Conservation (phyloP, 2,113 vertebrate species). For the Serinus canaria region DNA sequence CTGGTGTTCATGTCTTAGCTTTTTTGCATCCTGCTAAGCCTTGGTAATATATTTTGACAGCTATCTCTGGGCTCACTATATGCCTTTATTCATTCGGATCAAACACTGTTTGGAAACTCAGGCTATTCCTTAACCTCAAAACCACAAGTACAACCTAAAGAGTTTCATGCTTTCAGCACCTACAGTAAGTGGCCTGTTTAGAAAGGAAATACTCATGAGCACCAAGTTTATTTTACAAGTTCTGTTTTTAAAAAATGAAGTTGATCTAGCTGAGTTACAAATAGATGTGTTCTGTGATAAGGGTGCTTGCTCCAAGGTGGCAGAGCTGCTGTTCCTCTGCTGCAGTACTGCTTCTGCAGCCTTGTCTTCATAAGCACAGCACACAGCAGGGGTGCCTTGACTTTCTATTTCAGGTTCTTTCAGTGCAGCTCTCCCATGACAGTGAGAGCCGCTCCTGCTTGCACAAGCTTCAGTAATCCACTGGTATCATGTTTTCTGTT, state of each 20-base stretch:
- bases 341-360: background rate
- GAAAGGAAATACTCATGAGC: background rate
- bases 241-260: background rate
- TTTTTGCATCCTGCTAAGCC: background rate
- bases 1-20: background rate
- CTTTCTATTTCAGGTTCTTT: background rate
- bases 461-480: background rate
- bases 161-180: background rate
- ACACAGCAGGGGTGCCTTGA: background rate
- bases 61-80: background rate
- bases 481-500: constrained; percentile 43
- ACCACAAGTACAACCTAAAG: background rate
- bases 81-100: background rate
- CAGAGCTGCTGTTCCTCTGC: background rate
- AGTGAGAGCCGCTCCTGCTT: background rate
- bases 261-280: background rate
- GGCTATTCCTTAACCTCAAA: background rate
- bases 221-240: background rate
- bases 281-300: background rate
- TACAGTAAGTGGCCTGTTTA: background rate
- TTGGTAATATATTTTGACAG: background rate
- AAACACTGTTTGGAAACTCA: background rate
- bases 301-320: background rate
- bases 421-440: background rate
- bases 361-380: background rate